A percentile compares a stretch with the other conserved stretches of the same genome.
phyloP scores from a whole-genome alignment of 2,113 vertebrate species.

The Globicephala melas region DNA sequence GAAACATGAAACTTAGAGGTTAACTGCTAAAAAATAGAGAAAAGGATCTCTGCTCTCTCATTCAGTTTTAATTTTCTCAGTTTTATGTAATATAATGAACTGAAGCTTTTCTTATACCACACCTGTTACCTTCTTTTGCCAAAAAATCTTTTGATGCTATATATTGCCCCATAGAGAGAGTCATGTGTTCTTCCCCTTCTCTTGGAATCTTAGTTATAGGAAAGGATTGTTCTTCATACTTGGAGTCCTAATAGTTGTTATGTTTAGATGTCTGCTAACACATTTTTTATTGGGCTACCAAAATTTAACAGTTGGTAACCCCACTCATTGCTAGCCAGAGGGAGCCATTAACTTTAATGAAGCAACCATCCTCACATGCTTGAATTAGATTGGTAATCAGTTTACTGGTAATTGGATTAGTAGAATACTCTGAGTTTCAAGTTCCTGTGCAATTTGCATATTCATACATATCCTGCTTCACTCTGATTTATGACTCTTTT shows the following conservation, averaged over 20 bases:
- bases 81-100: conserved; percentile 29
- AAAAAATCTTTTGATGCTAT: not conserved
- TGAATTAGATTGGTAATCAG: conserved; percentile 63
- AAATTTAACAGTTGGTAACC: conserved; percentile 71
- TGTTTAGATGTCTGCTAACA: conserved; percentile 39
- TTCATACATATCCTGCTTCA: conserved; percentile 57
- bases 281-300: conserved; percentile 71
- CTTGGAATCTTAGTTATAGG: conserved; percentile 31
- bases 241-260: conserved; percentile 54
- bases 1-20: not conserved
- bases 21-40: conserved; percentile 2
- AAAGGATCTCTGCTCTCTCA: not conserved
- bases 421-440: conserved; percentile 49
- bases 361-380: conserved; percentile 62
- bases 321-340: conserved; percentile 69
- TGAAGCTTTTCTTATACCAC: not conserved
- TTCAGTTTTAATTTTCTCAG: conserved; percentile 22
- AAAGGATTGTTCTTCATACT: conserved; percentile 57
- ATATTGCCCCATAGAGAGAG: not conserved
- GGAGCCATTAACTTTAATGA: conserved; percentile 78
- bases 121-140: too few relatives aligned
- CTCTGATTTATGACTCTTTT: conserved; percentile 54
- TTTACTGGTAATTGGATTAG: conserved; percentile 74
- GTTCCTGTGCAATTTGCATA: conserved; percentile 67
- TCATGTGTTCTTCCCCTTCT: not conserved